Evolutionary conservation across 2,113 vertebrate genomes (phyloP), one percentile per base, ranked within the genome.

Genomic region (Pandion haliaetus): DNA sequence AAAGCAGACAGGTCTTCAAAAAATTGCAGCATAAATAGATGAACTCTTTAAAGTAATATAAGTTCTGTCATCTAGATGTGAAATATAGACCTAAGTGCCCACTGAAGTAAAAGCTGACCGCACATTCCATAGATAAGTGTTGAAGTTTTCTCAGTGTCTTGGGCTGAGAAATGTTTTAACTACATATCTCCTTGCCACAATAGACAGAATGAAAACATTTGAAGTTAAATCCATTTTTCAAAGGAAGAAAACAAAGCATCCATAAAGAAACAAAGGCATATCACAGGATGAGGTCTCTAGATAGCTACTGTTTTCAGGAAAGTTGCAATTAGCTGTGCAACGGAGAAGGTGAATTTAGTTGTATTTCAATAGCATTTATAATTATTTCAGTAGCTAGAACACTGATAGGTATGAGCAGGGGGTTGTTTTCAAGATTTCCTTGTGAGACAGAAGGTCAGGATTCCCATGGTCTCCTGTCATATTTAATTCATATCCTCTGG

Each of bases 41-140:
- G 98, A 98, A 97, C 95, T 97, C 97, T 97, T 98, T 98, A 98
- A 98, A 97, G 98, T 97, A 98, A 98, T 98, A 98, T 79, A 98
- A 97, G 95, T 97, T 96, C 97, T 98, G 98, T 98, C 98, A 97
- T 92, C 93, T 77, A 17, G 62, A 82, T 72, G 87, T 98, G 97
- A 98, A 98, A 97, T 97, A 98, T 94, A 89, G 97, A 82, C 82
- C 74, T 88, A 5, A n/a, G 74, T 23, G 87, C 89, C 89, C 11
- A 3, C 3, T 0, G n/a, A 96, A 94, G 93, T 81, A 66, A 81
- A 85, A 90, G 90, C 93, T 93, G 89, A 62, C 52, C 79, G 4
- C 69, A 78, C 78, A 10, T 49, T 86, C 85, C 77, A 83, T 19
- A 74, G 21, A 26, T 72, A 82, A 93, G 90, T 58, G 93, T 69